A percentile compares a stretch with the other conserved stretches of the same genome.
phyloP scores from a whole-genome alignment of 35 echinoderm and acorn worm genomes.

The Hemicentrotus pulcherrimus region DNA sequence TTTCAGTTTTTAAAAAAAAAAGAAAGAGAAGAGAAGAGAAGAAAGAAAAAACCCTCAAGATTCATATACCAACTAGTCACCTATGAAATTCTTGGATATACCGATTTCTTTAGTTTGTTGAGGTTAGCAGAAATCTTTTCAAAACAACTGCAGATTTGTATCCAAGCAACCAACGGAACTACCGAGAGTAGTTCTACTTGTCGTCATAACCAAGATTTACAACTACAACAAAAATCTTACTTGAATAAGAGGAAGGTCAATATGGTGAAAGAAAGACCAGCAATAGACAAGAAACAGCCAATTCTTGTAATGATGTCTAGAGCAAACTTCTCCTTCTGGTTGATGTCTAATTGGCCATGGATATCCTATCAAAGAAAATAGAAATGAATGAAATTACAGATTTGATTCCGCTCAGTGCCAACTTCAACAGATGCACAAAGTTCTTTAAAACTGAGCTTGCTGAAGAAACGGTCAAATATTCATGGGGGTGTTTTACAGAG shows the following conservation, averaged over 20 bases:
- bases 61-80: no score
- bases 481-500: no score
- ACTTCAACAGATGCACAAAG: no score
- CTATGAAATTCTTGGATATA: no score
- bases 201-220: not conserved
- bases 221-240: conserved; percentile 41
- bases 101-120: not conserved
- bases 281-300: conserved; percentile 72
- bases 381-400: not conserved
- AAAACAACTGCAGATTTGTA: not conserved
- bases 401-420: no score
- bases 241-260: conserved; percentile 65
- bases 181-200: not conserved
- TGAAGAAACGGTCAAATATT: no score
- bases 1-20: no score
- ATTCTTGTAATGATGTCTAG: conserved; percentile 70
- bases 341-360: conserved; percentile 27
- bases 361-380: conserved; percentile 40
- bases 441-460: no score
- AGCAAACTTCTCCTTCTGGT: not conserved
- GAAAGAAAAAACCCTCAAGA: no score
- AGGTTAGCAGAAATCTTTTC: not conserved
- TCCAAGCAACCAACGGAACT: not conserved
- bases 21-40: no score
- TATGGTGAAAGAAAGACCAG: conserved; percentile 59